Conservation (phyloP, 2,797 vertebrate species). For the Sebastes elongatus region DNA sequence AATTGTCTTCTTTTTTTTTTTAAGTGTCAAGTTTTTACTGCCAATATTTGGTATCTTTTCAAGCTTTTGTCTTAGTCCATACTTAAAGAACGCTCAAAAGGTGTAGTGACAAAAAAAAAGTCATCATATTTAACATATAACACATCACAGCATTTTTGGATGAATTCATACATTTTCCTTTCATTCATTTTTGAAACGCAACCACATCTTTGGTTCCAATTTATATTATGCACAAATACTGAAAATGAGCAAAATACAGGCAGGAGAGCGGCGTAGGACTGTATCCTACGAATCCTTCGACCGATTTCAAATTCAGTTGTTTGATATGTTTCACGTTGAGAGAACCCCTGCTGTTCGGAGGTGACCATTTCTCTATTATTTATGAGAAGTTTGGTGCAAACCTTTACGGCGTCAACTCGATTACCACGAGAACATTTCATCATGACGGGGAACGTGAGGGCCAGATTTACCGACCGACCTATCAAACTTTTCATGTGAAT, state of each 20-base stretch:
- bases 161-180: conserved; percentile 8
- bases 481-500: background rate
- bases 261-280: background rate
- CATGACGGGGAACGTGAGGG: background rate
- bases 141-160: conserved; percentile 18
- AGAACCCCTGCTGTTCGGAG: conserved; percentile 27
- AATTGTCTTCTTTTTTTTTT: background rate
- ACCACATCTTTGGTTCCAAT: conserved; percentile 60
- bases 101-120: background rate
- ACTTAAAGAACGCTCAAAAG: conserved; percentile 16
- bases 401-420: conserved; percentile 20
- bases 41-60: conserved; percentile 38
- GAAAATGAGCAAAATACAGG: conserved; percentile 7
- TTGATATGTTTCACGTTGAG: conserved; percentile 38
- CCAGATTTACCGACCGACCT: background rate
- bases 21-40: conserved; percentile 27
- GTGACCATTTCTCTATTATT: conserved; percentile 11
- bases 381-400: conserved; percentile 31
- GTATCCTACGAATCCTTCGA: background rate
- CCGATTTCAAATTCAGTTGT: background rate
- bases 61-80: conserved; percentile 13
- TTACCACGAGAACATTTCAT: conserved; percentile 13
- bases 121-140: background rate
- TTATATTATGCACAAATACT: conserved; percentile 13
- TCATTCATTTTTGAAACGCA: conserved; percentile 9